phyloP scores from a whole-genome alignment of 2,888 invertebrate species.

The Drosophila paracracens region DNA sequence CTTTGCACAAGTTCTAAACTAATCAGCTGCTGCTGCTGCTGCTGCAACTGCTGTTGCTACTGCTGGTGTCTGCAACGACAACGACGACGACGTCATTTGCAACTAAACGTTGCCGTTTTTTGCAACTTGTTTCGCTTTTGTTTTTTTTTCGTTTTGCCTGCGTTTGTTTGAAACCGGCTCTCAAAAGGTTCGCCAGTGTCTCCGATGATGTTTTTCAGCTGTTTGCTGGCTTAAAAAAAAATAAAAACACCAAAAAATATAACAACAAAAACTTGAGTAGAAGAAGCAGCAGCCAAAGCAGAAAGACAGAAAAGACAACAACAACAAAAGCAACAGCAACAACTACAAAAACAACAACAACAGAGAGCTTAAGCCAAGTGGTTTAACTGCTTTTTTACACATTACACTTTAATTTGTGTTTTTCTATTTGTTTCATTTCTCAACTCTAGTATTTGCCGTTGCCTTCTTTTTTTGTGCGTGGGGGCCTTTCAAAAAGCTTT shows the following conservation, averaged over 20 bases:
- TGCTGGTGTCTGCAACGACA: conserved; percentile 13
- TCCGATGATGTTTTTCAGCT: conserved; percentile 72
- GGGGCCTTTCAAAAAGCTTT: conserved; percentile 72
- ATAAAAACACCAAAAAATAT: conserved; percentile 9
- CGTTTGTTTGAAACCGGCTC: conserved; percentile 69
- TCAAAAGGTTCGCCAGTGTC: conserved; percentile 66
- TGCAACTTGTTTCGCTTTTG: conserved; percentile 55
- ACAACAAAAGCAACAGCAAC: conserved; percentile 22
- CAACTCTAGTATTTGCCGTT: conserved; percentile 53
- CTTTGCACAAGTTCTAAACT: conserved; percentile 70
- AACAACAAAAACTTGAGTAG: conserved; percentile 11
- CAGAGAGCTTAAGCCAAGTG: conserved; percentile 51
- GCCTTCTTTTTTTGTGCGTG: conserved; percentile 56
- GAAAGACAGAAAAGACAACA: conserved; percentile 7
- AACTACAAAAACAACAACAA: conserved; percentile 18
- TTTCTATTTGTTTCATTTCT: conserved; percentile 70
- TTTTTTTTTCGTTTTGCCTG: conserved; percentile 23
- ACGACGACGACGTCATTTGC: conserved; percentile 53
- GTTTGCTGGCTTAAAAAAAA: conserved; percentile 52
- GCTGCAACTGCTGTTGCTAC: conserved; percentile 56
- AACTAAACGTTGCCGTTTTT: conserved; percentile 48
- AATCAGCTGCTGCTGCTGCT: conserved; percentile 68
- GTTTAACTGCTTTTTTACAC: conserved; percentile 70
- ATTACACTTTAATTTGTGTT: conserved; percentile 75
- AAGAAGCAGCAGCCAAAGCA: conserved; percentile 24